Evolutionary conservation across 2,888 invertebrate species (phyloP).

Genomic region (Ormia ochracea): DNA sequence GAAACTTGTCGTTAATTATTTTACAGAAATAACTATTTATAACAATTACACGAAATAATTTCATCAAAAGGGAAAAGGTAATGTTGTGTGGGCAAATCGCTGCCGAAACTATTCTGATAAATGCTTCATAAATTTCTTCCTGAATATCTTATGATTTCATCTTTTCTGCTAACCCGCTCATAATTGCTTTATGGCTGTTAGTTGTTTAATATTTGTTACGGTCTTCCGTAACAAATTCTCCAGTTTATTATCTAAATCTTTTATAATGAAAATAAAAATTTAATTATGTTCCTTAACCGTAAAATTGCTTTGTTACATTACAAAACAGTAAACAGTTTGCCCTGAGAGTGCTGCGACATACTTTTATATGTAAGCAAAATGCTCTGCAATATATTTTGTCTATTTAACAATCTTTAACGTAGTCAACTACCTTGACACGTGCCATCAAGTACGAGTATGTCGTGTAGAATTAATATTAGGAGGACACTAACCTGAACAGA

Average conservation of each 20-base stretch:
- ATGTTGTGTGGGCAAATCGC: too few relatives aligned
- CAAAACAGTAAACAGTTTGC: background rate
- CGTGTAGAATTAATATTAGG: background rate
- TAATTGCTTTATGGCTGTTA: background rate
- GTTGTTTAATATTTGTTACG: background rate
- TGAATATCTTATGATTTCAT: background rate
- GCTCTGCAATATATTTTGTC: background rate
- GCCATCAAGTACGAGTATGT: background rate
- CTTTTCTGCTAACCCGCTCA: background rate
- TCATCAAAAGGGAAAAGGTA: too few relatives aligned
- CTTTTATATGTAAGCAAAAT: background rate
- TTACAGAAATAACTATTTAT: too few relatives aligned
- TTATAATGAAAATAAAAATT: background rate
- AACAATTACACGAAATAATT: too few relatives aligned
- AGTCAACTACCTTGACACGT: conserved; percentile 1
- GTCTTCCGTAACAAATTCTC: background rate
- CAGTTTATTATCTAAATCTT: background rate
- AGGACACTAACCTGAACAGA: background rate
- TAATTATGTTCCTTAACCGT: too few relatives aligned
- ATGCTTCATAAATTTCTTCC: too few relatives aligned
- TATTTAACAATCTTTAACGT: background rate
- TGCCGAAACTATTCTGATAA: too few relatives aligned
- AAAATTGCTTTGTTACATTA: background rate
- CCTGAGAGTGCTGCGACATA: background rate
- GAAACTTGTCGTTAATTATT: too few relatives aligned